phyloP scores from a whole-genome alignment of 2,888 invertebrate genomes.

The Hirtodrosophila duncani region DNA sequence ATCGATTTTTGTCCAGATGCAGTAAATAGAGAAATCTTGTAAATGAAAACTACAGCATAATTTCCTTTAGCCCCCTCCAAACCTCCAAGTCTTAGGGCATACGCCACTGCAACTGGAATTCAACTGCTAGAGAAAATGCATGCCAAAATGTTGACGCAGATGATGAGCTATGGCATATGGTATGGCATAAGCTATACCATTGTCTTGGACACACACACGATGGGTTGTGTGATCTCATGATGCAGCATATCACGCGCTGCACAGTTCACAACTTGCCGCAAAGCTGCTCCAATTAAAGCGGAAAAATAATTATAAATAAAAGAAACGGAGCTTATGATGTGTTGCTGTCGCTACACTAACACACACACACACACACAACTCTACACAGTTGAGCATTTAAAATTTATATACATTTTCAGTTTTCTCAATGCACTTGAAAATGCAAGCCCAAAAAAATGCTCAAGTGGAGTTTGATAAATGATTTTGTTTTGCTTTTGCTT shows the following conservation, averaged over 20 bases:
- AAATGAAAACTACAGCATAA: too few species aligned
- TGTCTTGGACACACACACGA: not conserved
- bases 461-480: slow-evolving; percentile 54
- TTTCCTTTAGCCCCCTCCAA: too few species aligned
- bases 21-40: too few species aligned
- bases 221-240: slow-evolving; percentile 23
- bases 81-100: too few species aligned
- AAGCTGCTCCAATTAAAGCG: slow-evolving; percentile 46
- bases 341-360: slow-evolving; percentile 5
- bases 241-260: slow-evolving; percentile 41
- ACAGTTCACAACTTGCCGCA: slow-evolving; percentile 26
- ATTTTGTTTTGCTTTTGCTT: slow-evolving; percentile 14
- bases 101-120: too few species aligned
- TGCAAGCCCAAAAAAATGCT: slow-evolving; percentile 27
- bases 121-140: too few species aligned
- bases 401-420: slow-evolving; percentile 8
- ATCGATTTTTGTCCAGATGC: too few species aligned
- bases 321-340: slow-evolving; percentile 23
- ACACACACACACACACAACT: slow-evolving; percentile 7
- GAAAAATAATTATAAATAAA: slow-evolving; percentile 41
- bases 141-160: slow-evolving; percentile 13
- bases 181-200: too few species aligned
- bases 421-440: slow-evolving; percentile 43
- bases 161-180: slow-evolving; percentile 15
- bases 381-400: slow-evolving; percentile 26